phyloP scores from a whole-genome alignment of 1,140 invertebrate species.

The Drosophila athabasca region DNA sequence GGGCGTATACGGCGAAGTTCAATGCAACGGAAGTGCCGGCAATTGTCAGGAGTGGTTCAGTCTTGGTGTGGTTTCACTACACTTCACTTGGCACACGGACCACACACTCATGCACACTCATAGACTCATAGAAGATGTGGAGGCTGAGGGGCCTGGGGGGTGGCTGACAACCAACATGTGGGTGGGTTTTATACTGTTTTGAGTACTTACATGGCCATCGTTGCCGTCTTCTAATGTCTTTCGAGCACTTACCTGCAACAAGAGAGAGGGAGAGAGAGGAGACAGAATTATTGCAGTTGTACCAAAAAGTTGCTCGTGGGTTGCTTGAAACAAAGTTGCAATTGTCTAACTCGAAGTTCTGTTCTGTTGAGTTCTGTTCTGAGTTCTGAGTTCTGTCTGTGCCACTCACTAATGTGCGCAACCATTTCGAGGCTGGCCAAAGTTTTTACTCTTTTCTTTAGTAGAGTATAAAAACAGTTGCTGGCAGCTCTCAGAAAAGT shows the following conservation, averaged over 20 bases:
- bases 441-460: slow-evolving; percentile 39
- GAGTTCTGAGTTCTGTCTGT: slow-evolving; percentile 10
- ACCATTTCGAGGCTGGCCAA: slow-evolving; percentile 30
- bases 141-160: background rate
- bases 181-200: slow-evolving; percentile 43
- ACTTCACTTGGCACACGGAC: slow-evolving; percentile 23
- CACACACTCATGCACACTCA: background rate
- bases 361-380: background rate
- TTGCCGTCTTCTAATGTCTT: slow-evolving; percentile 52
- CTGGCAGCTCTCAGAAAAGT: slow-evolving; percentile 27
- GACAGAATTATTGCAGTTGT: slow-evolving; percentile 48
- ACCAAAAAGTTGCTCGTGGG: slow-evolving; percentile 41
- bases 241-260: slow-evolving; percentile 65
- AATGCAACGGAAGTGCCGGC: slow-evolving; percentile 74
- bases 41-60: slow-evolving; percentile 67
- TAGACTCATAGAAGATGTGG: background rate
- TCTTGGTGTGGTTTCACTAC: slow-evolving; percentile 31
- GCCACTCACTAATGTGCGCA: slow-evolving; percentile 54
- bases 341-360: slow-evolving; percentile 53
- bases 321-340: slow-evolving; percentile 59
- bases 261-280: slow-evolving; percentile 14
- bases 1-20: slow-evolving; percentile 64
- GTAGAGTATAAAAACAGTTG: slow-evolving; percentile 49
- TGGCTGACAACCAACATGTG: slow-evolving; percentile 23
- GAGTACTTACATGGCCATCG: slow-evolving; percentile 60